Evolutionary conservation across 1,140 invertebrate genomes (phyloP), one percentile per base, ranked within the genome.

Genomic region (Stegodyphus mimosarum): DNA sequence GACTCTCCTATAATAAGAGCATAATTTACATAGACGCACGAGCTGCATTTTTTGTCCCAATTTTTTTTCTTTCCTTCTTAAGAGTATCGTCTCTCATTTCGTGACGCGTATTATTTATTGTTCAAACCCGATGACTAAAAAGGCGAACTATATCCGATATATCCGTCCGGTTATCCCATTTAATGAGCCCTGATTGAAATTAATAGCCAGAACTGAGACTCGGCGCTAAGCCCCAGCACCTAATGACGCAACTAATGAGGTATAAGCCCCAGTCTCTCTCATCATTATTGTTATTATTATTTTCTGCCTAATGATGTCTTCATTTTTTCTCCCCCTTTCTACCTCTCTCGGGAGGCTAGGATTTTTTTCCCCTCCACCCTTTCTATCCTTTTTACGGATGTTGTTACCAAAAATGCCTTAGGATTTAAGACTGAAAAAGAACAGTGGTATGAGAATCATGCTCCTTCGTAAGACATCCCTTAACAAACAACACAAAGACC

Each of bases 101-200:
- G 64, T 67, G 64, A 67, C 15, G 64, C 52, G 51, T 63, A 80
- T 80, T 80, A 80, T 80, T 80, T 80, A 80, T 80, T 60, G 71
- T 78, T 78, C 66, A 53, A 78, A 78, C 78, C 51, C 78, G 78
- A 80, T 80, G 67, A 72, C 78, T 80, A 80, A 80, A 80, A 80
- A 80, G 78, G 67, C 51, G 78, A 70, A 71, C 67, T 50, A 80
- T 66, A 80, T 80, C 78, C 78, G 67, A 80, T 71, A 71, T 51
- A 80, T 80, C 67, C 78, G 67, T 71, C 78, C 67, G 67, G 78
- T 83, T 83, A 83, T 73, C 71, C 80, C 70, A 83, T 67, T 67
- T 83, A 83, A 83, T 83, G 80, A 83, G 80, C 15, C 71, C 80
- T 83, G 80, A 83, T 83, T 83, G 80, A 83, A 83, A 83, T 83